A percentile compares a stretch with the other conserved stretches of the same genome.
Evolutionary conservation across 2,888 invertebrate species (phyloP).

Genomic region (Clistopyga incitator): DNA sequence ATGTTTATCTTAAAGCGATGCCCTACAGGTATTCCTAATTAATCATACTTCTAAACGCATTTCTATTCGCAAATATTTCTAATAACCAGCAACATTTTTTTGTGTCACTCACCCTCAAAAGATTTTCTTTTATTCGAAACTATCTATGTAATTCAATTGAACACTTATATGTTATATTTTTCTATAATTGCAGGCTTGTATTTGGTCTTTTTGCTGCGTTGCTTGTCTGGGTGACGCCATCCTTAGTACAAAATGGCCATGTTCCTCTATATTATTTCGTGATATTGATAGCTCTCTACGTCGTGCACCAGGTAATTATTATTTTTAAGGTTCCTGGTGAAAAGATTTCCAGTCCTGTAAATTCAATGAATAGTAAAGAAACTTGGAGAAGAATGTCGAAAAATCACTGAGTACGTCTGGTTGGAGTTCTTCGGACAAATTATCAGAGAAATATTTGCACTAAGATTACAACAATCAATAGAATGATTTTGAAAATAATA

Average conservation of each 20-base stretch:
- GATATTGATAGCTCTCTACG: constrained; percentile 91
- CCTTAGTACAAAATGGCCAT: constrained; percentile 87
- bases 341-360: too few relatives aligned
- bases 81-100: too few relatives aligned
- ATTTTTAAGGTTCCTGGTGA: not conserved
- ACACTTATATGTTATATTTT: not conserved
- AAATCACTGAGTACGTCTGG: too few relatives aligned
- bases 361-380: too few relatives aligned
- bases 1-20: constrained; percentile 94
- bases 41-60: not conserved
- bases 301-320: constrained; percentile 92
- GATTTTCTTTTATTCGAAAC: too few relatives aligned
- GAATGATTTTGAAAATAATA: too few relatives aligned
- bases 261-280: constrained; percentile 91
- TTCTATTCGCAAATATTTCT: not conserved
- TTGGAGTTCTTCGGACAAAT: not conserved
- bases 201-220: constrained; percentile 94
- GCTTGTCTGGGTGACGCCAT: constrained; percentile 94
- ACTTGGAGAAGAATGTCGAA: too few relatives aligned
- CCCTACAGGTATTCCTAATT: constrained; percentile 88
- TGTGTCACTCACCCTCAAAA: too few relatives aligned
- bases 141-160: too few relatives aligned
- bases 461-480: too few relatives aligned
- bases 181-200: constrained; percentile 87
- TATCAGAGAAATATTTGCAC: not conserved